These are phyloP conservation scores for Pangasius mekongensis DNA, from an alignment of 2,797 vertebrate genomes.

Conservation along the genomic window DNA sequence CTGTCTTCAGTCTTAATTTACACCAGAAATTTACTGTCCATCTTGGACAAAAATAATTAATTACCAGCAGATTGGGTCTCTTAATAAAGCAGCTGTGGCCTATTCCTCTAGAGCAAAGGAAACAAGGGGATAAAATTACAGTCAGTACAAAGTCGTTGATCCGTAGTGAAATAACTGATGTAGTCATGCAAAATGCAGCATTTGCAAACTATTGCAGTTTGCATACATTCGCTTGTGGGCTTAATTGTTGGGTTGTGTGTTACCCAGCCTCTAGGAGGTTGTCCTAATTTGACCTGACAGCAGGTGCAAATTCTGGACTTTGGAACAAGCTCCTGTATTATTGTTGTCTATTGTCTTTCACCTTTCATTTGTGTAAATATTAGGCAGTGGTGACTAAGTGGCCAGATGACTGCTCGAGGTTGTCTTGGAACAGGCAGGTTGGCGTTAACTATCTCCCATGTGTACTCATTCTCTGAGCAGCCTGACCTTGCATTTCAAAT, in stretches of 20 bases:
- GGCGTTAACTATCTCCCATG: slow-evolving; percentile 44
- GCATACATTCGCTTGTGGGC: slow-evolving; percentile 28
- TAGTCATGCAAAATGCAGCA: slow-evolving; percentile 24
- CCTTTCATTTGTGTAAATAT: slow-evolving; percentile 47
- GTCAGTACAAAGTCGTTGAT: not conserved
- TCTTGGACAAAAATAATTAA: slow-evolving; percentile 56
- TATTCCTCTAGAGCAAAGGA: slow-evolving; percentile 36
- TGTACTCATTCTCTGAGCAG: slow-evolving; percentile 44
- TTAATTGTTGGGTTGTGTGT: slow-evolving; percentile 43
- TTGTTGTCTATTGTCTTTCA: slow-evolving; percentile 44
- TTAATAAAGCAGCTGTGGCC: slow-evolving; percentile 58
- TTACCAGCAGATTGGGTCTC: slow-evolving; percentile 51
- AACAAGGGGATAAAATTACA: slow-evolving; percentile 49
- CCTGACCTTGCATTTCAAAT: slow-evolving; percentile 51
- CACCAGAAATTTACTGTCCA: slow-evolving; percentile 41
- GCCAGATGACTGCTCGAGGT: slow-evolving; percentile 27
- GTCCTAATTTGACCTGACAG: slow-evolving; percentile 40
- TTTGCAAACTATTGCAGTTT: slow-evolving; percentile 16
- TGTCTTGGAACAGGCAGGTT: slow-evolving; percentile 15
- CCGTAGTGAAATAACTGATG: slow-evolving; percentile 12
- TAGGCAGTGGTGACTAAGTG: slow-evolving; percentile 21
- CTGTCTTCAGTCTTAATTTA: slow-evolving; percentile 37
- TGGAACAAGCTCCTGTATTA: slow-evolving; percentile 31
- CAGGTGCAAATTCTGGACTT: slow-evolving; percentile 33
- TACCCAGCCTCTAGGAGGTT: not conserved